phyloP scores from a whole-genome alignment of 2,113 vertebrate species.

The Hiodon alosoides region DNA sequence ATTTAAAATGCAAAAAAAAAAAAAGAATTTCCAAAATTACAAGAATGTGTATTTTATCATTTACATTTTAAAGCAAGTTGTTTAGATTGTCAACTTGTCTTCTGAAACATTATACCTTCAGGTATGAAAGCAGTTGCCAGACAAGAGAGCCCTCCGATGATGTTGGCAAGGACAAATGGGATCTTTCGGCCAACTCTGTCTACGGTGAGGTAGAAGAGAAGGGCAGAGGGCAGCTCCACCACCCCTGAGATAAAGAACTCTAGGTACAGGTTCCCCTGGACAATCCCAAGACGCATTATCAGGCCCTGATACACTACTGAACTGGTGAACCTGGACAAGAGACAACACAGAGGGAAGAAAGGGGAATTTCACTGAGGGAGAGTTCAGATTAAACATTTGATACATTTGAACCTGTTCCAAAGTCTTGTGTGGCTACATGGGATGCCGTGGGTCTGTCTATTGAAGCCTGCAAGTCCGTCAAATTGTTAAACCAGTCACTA shows the following conservation, averaged over 20 bases:
- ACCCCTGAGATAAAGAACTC: conserved; percentile 70
- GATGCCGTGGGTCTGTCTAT: too few species aligned
- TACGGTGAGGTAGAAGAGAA: conserved; percentile 67
- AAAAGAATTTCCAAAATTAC: too few species aligned
- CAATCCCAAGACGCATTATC: conserved; percentile 71
- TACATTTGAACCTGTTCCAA: not conserved
- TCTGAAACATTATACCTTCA: conserved; percentile 50
- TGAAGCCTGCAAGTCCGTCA: too few species aligned
- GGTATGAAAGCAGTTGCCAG: conserved; percentile 67
- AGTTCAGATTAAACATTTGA: not conserved
- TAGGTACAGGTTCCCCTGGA: conserved; percentile 64
- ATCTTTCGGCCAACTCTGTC: conserved; percentile 66
- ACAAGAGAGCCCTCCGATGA: conserved; percentile 57
- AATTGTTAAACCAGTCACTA: too few species aligned
- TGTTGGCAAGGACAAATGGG: conserved; percentile 62
- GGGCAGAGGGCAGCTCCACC: conserved; percentile 65
- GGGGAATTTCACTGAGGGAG: not conserved
- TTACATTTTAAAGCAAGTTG: too few species aligned
- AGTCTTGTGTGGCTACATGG: too few species aligned
- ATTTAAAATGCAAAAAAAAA: too few species aligned
- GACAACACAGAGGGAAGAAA: not conserved
- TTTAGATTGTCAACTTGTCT: too few species aligned
- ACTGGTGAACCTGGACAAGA: conserved; percentile 62
- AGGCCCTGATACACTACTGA: conserved; percentile 73
- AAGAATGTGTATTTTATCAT: too few species aligned